Evolutionary conservation across 2,797 vertebrate species (phyloP).

Genomic region (Brotogeris chrysoptera): DNA sequence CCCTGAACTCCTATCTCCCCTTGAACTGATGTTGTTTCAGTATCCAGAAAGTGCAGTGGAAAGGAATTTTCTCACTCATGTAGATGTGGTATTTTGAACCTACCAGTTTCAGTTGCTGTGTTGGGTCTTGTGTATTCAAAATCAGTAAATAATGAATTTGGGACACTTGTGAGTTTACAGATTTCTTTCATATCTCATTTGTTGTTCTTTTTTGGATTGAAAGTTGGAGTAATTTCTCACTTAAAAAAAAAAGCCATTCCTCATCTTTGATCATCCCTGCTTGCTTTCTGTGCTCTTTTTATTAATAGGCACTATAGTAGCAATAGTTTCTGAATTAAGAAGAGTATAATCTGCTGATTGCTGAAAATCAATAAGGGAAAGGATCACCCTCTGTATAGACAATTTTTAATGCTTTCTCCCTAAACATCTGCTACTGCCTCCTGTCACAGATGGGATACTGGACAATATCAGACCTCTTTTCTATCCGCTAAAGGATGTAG

Average conservation of each 20-base stretch:
- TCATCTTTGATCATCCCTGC: not conserved
- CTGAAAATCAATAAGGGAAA: not conserved
- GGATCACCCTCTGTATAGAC: not conserved
- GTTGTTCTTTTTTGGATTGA: not conserved
- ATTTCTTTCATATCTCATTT: not conserved
- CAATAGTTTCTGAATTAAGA: not conserved
- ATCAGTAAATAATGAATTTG: not conserved
- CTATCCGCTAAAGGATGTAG: not conserved
- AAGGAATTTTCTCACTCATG: not conserved
- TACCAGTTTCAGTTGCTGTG: not conserved
- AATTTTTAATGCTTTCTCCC: not conserved
- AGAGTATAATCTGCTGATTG: not conserved
- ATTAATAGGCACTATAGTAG: not conserved
- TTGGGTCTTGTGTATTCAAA: not conserved
- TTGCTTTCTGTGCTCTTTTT: not conserved
- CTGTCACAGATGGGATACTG: not conserved
- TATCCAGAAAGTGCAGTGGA: not conserved
- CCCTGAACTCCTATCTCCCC: not conserved
- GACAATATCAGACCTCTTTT: not conserved
- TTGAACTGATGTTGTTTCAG: not conserved
- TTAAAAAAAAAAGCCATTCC: not conserved
- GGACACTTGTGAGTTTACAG: not conserved
- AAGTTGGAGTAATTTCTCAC: not conserved
- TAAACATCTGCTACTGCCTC: rapidly evolving
- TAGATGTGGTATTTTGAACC: not conserved